Conservation (phyloP, 1,140 invertebrate species). For the Drosophila ironensis region DNA sequence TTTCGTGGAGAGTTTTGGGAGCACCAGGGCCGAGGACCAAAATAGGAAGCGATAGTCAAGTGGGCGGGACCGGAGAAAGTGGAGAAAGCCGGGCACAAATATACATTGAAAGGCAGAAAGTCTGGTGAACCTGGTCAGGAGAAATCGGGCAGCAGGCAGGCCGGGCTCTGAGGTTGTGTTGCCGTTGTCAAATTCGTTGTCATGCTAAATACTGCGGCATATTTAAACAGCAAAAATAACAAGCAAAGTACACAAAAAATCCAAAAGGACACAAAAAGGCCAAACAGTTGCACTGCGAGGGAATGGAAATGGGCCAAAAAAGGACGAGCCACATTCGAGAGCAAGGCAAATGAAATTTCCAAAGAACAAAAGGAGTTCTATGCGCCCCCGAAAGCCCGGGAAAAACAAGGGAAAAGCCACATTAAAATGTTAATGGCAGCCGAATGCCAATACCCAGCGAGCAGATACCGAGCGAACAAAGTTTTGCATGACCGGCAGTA, state of each 20-base stretch:
- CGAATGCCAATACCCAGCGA: conserved; percentile 33
- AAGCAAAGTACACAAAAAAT: conserved; percentile 54
- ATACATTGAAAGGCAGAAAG: conserved; percentile 67
- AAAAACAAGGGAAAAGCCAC: conserved; percentile 3
- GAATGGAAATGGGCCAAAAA: neutral
- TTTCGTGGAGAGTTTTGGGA: conserved; percentile 4
- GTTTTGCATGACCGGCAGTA: neutral
- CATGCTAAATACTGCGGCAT: conserved; percentile 76
- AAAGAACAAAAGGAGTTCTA: conserved; percentile 55
- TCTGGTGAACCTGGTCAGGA: conserved; percentile 57
- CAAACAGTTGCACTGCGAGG: conserved; percentile 9
- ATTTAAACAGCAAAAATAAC: conserved; percentile 64
- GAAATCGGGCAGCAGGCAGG: neutral
- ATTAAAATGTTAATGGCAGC: conserved; percentile 70
- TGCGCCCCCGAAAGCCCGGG: conserved; percentile 18
- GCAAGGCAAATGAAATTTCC: conserved; percentile 60
- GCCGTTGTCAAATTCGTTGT: conserved; percentile 65
- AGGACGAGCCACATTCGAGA: conserved; percentile 12
- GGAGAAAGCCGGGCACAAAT: conserved; percentile 47
- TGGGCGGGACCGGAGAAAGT: conserved; percentile 16
- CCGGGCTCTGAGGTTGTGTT: conserved; percentile 25
- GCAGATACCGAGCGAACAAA: conserved; percentile 32
- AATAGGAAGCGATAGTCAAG: conserved; percentile 15
- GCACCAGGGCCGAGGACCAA: neutral
- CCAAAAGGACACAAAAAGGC: conserved; percentile 16